A percentile compares a stretch with the other conserved stretches of the same genome.
These are phyloP conservation scores for Rhipidura dahli DNA, from an alignment of 2,113 vertebrate genomes.

Conservation along the genomic window DNA sequence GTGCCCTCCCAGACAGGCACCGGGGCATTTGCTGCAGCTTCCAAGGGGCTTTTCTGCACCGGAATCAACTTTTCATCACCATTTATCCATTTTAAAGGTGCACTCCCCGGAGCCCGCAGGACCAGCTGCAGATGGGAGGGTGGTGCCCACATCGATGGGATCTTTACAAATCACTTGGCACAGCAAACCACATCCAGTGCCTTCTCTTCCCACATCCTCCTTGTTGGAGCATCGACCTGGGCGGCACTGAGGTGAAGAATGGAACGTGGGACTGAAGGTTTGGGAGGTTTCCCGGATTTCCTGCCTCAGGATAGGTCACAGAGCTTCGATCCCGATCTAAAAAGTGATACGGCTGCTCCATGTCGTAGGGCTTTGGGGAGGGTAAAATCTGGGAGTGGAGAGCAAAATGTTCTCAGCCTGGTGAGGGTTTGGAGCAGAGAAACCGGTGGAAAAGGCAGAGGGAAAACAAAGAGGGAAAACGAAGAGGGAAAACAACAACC, in stretches of 20 bases:
- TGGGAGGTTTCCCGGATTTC: background rate
- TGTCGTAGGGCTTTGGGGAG: background rate
- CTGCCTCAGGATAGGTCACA: background rate
- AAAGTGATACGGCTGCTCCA: background rate
- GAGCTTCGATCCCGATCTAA: background rate
- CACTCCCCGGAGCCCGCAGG: accelerated
- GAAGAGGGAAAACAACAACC: background rate
- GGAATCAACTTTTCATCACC: background rate
- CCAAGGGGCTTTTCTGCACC: background rate
- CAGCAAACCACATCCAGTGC: background rate
- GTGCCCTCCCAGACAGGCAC: background rate
- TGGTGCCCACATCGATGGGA: background rate
- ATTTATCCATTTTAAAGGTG: background rate
- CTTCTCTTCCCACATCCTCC: background rate
- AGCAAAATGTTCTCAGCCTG: background rate
- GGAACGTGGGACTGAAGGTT: background rate
- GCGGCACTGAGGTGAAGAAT: background rate
- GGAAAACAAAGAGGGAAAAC: background rate
- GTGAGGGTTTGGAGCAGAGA: background rate
- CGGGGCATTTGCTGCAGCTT: background rate
- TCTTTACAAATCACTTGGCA: background rate
- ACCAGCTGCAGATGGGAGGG: background rate
- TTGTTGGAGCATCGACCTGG: accelerated
- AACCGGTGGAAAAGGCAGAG: background rate
- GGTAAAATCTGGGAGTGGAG: background rate